phyloP scores from a whole-genome alignment of 2,113 vertebrate species.

The Gymnorhina tibicen region DNA sequence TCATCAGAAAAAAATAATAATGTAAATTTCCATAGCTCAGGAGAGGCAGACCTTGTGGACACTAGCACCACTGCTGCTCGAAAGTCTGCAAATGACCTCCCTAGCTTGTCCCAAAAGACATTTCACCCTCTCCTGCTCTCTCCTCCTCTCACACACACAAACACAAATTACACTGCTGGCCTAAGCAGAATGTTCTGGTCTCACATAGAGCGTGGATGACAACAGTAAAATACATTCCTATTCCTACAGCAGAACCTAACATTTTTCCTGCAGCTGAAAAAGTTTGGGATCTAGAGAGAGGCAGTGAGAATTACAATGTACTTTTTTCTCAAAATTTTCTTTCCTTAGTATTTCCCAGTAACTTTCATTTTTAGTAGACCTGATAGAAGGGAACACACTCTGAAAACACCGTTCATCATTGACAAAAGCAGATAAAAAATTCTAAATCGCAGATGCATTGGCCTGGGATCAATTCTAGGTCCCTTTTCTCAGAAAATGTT shows the following conservation, averaged over 20 bases:
- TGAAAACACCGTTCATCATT: background rate
- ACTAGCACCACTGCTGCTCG: background rate
- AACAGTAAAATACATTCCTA: background rate
- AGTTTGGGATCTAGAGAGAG: background rate
- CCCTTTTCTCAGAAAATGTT: background rate
- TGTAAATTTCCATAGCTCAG: slow-evolving; percentile 22
- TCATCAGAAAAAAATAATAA: background rate
- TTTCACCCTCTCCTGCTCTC: background rate
- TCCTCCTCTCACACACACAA: background rate
- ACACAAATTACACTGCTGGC: background rate
- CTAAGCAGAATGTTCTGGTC: background rate
- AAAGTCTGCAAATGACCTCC: background rate
- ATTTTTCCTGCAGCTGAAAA: background rate
- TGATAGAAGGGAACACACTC: background rate
- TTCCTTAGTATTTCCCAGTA: background rate
- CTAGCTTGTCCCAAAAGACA: background rate
- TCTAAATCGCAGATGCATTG: background rate
- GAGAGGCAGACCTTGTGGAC: background rate
- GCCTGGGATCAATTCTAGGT: background rate
- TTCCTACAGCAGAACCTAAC: background rate
- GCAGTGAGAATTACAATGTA: background rate
- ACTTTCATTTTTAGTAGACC: background rate
- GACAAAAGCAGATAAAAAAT: background rate
- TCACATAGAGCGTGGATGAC: background rate
- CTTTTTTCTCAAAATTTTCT: background rate